Evolutionary conservation across 2,888 invertebrate genomes (phyloP).

Genomic region (Torymus tubicola): DNA sequence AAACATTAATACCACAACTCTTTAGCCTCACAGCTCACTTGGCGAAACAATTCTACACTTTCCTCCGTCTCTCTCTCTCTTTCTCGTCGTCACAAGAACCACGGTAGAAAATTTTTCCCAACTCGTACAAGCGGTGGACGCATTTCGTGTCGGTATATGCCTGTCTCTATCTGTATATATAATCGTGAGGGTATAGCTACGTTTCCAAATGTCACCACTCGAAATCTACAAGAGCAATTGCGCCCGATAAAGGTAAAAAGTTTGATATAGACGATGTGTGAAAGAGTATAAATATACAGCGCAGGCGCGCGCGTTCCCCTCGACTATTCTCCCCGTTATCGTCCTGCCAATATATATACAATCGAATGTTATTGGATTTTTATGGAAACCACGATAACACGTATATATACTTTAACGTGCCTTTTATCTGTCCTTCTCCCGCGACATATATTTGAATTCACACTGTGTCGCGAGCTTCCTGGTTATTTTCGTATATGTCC

Average conservation of each 20-base stretch:
- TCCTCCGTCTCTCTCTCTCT: too few species aligned
- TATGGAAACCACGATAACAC: not conserved
- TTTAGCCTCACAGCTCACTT: too few species aligned
- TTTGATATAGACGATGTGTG: constrained; percentile 13
- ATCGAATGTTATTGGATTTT: constrained; percentile 12
- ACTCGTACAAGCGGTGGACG: too few species aligned
- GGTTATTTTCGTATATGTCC: too few species aligned
- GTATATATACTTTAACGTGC: too few species aligned
- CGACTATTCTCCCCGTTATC: constrained; percentile 17
- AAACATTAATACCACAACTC: constrained; percentile 9
- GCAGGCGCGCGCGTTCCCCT: constrained; percentile 29
- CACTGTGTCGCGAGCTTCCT: not conserved
- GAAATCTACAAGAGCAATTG: constrained; percentile 15
- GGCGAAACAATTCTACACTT: too few species aligned
- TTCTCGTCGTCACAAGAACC: too few species aligned
- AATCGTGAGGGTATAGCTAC: too few species aligned
- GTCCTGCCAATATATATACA: not conserved
- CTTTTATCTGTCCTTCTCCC: too few species aligned
- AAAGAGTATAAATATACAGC: not conserved
- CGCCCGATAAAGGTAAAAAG: constrained; percentile 25
- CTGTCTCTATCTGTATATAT: too few species aligned
- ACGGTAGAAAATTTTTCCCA: too few species aligned
- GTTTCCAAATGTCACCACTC: constrained; percentile 28
- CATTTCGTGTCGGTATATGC: too few species aligned
- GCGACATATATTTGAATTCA: not conserved